Evolutionary conservation across 2,797 vertebrate genomes (phyloP), one percentile per base, ranked within the genome.

Genomic region (Myripristis murdjan): DNA sequence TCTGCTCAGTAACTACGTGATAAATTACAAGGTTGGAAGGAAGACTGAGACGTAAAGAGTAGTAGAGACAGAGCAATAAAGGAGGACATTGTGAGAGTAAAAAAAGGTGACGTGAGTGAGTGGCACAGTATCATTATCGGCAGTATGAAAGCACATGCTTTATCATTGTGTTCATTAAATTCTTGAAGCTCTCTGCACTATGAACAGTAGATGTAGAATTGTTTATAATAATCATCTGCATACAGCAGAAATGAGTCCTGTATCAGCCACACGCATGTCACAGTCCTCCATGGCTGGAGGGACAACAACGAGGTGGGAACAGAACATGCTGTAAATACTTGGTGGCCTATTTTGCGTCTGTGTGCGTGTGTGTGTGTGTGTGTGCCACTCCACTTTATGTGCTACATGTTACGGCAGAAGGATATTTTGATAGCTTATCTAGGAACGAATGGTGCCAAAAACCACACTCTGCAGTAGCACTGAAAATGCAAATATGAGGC

Each of bases 31-130:
- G 63, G 56, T 23, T 23, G 16, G 12, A 46, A 52, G 65, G 7
- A 52, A n/a, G 31, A 47, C 35, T 20, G 67, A 81, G 31, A 77
- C 48, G 70, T 70, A n/a, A n/a, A 20, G 57, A 77, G 63, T 41
- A 43, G 47, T 37, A 57, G 76, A n/a, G n/a, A n/a, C 14, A 26
- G 33, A 70, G 60, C 71, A 56, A 53, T 22, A 37, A 46, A 62
- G 43, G 22, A 20, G 37, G 48, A 59, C 14, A 49, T 44, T 63
- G 22, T 54, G 26, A 39, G 9, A 39, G 52, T 26, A 22, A 31
- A 22, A 8, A n/a, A 52, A 54, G 24, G 8, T 22, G 14, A n/a
- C 22, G 52, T 15, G 26, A 28, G 6, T 15, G 43, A 5, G 41
- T 52, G 37, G 33, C 26, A 23, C n/a, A 11, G 35, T 18, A 56